These are phyloP conservation scores for Syrrhaptes paradoxus DNA, from an alignment of 2,113 vertebrate species.

Conservation along the genomic window DNA sequence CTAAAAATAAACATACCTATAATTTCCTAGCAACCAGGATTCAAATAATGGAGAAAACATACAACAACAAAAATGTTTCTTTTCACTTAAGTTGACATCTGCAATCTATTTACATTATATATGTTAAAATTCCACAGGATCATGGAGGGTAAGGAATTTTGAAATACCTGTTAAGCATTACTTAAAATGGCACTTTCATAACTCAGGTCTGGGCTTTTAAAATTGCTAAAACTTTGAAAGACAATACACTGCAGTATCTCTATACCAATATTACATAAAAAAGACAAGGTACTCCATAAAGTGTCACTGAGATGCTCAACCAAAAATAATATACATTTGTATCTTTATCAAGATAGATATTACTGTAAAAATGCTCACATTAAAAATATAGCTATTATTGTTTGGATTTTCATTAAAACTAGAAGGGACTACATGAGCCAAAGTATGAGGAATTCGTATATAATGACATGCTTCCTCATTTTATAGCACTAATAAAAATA, in stretches of 20 bases:
- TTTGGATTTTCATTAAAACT: constrained; percentile 46
- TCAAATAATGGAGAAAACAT: constrained; percentile 61
- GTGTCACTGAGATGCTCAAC: constrained; percentile 66
- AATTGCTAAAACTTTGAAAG: constrained; percentile 20
- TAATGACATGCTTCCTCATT: constrained; percentile 49
- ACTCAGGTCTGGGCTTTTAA: constrained; percentile 26
- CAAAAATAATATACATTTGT: constrained; percentile 61
- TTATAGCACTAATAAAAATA: constrained; percentile 64
- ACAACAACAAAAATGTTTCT: constrained; percentile 65
- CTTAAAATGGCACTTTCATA: constrained; percentile 67
- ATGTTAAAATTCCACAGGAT: constrained; percentile 34
- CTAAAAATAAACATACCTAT: constrained; percentile 61
- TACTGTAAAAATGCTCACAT: constrained; percentile 64
- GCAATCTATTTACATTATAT: constrained; percentile 71
- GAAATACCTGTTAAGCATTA: constrained; percentile 46
- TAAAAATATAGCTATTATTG: constrained; percentile 60
- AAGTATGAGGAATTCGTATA: constrained; percentile 10
- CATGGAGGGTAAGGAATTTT: constrained; percentile 1
- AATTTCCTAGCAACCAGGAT: constrained; percentile 53
- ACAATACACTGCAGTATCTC: background rate
- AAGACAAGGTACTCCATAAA: constrained; percentile 44
- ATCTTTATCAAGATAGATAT: constrained; percentile 68
- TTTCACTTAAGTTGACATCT: constrained; percentile 62
- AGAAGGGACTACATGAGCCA: constrained; percentile 36
- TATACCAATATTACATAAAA: constrained; percentile 12